A percentile compares a stretch with the other conserved stretches of the same genome.
Evolutionary conservation across 1,140 invertebrate genomes (phyloP).

Genomic region (Dicyema japonicum): DNA sequence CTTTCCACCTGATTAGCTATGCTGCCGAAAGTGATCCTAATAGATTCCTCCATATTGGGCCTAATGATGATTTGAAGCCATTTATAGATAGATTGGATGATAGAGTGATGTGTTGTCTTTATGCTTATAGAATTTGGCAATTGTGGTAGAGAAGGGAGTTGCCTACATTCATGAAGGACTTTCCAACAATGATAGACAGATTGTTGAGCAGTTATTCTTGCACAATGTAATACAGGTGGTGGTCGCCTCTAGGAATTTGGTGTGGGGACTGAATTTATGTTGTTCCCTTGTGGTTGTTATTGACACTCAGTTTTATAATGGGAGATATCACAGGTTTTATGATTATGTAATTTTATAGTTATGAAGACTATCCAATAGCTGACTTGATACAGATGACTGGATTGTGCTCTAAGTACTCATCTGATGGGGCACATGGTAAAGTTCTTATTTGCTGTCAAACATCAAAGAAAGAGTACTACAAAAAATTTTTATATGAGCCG

Average conservation of each 20-base stretch:
- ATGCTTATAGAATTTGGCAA: too few relatives aligned
- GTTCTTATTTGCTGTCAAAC: slow-evolving; percentile 81
- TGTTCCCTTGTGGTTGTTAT: slow-evolving; percentile 74
- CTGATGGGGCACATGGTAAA: slow-evolving; percentile 26
- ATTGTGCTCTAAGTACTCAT: slow-evolving; percentile 28
- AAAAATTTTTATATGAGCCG: slow-evolving; percentile 86
- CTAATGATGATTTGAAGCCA: slow-evolving; percentile 40
- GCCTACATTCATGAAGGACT: slow-evolving; percentile 85
- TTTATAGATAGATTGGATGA: slow-evolving; percentile 53
- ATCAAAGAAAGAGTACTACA: slow-evolving; percentile 91
- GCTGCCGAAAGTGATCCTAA: slow-evolving; percentile 1
- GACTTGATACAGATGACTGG: slow-evolving; percentile 91
- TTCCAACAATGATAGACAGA: slow-evolving; percentile 37
- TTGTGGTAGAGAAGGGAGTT: slow-evolving; percentile 52
- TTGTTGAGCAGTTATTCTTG: slow-evolving; percentile 66
- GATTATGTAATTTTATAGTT: slow-evolving; percentile 13
- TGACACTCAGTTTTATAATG: slow-evolving; percentile 88
- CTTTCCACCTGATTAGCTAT: slow-evolving; percentile 31
- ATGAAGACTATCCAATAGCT: slow-evolving; percentile 86
- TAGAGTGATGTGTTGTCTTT: too few relatives aligned
- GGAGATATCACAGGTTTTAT: slow-evolving; percentile 31
- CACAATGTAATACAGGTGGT: slow-evolving; percentile 65
- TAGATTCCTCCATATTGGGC: slow-evolving; percentile 1
- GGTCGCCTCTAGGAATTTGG: slow-evolving; percentile 52
- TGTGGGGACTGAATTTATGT: slow-evolving; percentile 53